These are phyloP conservation scores for Cephalopholis sonnerati DNA, from an alignment of 2,113 vertebrate species.

Conservation along the genomic window DNA sequence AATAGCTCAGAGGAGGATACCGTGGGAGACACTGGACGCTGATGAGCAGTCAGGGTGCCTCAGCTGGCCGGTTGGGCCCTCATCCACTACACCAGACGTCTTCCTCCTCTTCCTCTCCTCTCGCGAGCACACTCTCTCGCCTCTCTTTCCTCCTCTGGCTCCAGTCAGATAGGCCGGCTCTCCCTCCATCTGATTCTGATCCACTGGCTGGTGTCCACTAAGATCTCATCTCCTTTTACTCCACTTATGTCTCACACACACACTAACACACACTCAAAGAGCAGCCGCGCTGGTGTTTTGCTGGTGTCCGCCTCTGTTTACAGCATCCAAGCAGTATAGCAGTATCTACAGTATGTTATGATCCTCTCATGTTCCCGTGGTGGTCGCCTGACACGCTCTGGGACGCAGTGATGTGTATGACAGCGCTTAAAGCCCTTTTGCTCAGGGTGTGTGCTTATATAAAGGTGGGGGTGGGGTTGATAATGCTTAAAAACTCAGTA, in stretches of 20 bases:
- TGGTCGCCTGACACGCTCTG: slow-evolving; percentile 33
- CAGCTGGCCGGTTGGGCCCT: slow-evolving; percentile 24
- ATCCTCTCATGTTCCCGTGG: slow-evolving; percentile 36
- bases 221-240: slow-evolving; percentile 63
- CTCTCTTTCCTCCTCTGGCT: slow-evolving; percentile 63
- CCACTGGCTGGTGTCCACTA: slow-evolving; percentile 50
- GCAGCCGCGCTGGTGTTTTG: slow-evolving; percentile 1
- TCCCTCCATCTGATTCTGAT: slow-evolving; percentile 69
- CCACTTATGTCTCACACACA: slow-evolving; percentile 19
- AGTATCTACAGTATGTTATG: slow-evolving; percentile 24
- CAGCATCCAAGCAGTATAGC: slow-evolving; percentile 7
- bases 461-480: slow-evolving; percentile 69
- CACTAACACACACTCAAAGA: not conserved
- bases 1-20: slow-evolving; percentile 51
- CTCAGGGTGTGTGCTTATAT: slow-evolving; percentile 54
- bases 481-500: slow-evolving; percentile 71
- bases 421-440: slow-evolving; percentile 61
- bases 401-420: slow-evolving; percentile 45
- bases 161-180: slow-evolving; percentile 12
- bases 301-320: not conserved
- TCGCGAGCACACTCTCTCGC: slow-evolving; percentile 55
- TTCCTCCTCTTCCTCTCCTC: slow-evolving; percentile 80
- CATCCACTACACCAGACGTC: slow-evolving; percentile 40
- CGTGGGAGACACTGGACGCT: slow-evolving; percentile 48
- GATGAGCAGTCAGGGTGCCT: slow-evolving; percentile 46